Evolutionary conservation across 2,113 vertebrate genomes (phyloP), one percentile per base, ranked within the genome.

Genomic region (Collichthys lucidus): DNA sequence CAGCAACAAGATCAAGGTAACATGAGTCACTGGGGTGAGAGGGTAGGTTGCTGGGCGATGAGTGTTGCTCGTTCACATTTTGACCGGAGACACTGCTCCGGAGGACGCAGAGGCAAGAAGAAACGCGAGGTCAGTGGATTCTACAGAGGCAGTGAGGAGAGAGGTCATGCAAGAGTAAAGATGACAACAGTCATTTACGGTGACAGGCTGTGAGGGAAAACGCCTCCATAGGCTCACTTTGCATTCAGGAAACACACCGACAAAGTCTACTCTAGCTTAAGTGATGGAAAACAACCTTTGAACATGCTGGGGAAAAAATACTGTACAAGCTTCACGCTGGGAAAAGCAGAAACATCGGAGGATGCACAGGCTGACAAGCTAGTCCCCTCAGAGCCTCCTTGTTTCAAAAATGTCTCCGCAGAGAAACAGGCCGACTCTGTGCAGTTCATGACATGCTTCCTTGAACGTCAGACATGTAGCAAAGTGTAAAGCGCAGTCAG

Each of bases 1-100:
- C 50, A 77, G 42, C 3, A 14, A 42, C 5, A 40, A 83, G 74
- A 82, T 92, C 69, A 86, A 84, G 83, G 66, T 62, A 73, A 55
- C 72, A 53, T 46, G 57, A 83, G 52, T 80, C 15, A 4, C n/a
- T 26, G 55, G 24, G 26, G 74, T 49, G 56, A 76, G 52, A 77
- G 65, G 20, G 31, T 47, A 65, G 55, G 63, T 40, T 35, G n/a
- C 42, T 46, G 44, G 35, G 11, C 5, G 16, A 68, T 31, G 62
- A 83, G 31, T 47, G 49, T 56, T 31, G 12, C 31, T 82, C 72
- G 73, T 74, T 89, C 75, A 52, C 31, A 65, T 73, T 82, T 81
- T 69, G 56, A 74, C 73, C 35, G 5, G 29, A 11, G 46, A 24
- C 20, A 17, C 8, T 24, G 50, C 52, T 72, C 53, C 2, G 11